Evolutionary conservation across 2,113 vertebrate species (phyloP).

Genomic region (Pelvicachromis taeniatus): DNA sequence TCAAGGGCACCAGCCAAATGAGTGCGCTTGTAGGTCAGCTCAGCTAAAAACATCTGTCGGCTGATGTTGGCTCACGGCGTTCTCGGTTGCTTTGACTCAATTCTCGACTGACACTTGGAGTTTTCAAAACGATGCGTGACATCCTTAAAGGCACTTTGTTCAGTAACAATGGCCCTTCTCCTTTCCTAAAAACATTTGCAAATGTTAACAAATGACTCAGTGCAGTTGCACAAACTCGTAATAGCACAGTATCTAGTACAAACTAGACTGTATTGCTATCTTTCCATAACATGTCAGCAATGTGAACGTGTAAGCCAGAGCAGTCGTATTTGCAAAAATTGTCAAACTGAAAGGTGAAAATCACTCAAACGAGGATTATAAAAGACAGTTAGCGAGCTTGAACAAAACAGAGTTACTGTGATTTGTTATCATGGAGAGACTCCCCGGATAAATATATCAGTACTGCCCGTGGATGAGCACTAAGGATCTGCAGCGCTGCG

Average conservation of each 20-base stretch:
- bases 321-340: not conserved
- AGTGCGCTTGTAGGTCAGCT: not conserved
- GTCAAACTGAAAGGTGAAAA: not conserved
- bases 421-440: not conserved
- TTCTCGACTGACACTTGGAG: not conserved
- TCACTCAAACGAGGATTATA: not conserved
- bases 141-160: not conserved
- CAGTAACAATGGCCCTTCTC: not conserved
- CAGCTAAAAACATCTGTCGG: not conserved
- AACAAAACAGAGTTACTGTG: not conserved
- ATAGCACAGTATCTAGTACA: not conserved
- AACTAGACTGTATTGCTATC: not conserved
- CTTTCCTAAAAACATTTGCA: not conserved
- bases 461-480: not conserved
- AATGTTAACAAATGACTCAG: not conserved
- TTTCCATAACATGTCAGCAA: not conserved
- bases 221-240: not conserved
- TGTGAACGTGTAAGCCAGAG: not conserved
- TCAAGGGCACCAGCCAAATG: not conserved
- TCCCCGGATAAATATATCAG: not conserved
- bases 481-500: not conserved
- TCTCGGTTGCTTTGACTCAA: not conserved
- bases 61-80: not conserved
- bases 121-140: not conserved
- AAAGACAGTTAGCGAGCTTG: not conserved